These are phyloP conservation scores for Pterocles burchelli DNA, from an alignment of 2,113 vertebrate genomes.

Conservation along the genomic window DNA sequence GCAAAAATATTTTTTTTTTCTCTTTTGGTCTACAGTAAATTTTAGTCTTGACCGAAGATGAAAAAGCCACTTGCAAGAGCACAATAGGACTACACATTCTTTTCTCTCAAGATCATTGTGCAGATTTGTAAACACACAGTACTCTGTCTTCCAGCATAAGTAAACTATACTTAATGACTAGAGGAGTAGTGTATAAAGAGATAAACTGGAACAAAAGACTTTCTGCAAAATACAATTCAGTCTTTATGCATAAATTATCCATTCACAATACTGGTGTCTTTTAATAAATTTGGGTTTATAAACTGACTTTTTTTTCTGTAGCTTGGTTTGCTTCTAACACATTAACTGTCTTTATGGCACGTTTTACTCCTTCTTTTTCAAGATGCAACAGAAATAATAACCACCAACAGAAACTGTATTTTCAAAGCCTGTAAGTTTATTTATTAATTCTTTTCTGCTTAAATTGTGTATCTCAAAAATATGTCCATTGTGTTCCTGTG, in stretches of 20 bases:
- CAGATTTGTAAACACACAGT: slow-evolving; percentile 36
- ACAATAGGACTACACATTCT: slow-evolving; percentile 30
- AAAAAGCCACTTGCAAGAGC: not conserved
- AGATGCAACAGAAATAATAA: not conserved
- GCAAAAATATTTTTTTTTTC: not conserved
- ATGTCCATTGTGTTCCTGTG: not conserved
- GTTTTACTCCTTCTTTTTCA: not conserved
- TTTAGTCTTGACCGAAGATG: not conserved
- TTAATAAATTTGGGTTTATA: not conserved
- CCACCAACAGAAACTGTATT: not conserved
- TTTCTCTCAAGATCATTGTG: slow-evolving; percentile 17
- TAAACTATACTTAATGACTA: not conserved
- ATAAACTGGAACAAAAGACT: slow-evolving; percentile 23
- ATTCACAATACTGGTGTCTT: not conserved
- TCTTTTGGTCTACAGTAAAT: not conserved
- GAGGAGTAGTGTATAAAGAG: not conserved
- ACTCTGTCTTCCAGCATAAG: slow-evolving; percentile 12
- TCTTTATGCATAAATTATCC: slow-evolving; percentile 5
- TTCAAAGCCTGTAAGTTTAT: not conserved
- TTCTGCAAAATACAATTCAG: not conserved
- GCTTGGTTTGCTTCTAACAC: not conserved
- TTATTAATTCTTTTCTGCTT: not conserved
- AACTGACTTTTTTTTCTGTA: not conserved
- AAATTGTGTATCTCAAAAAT: not conserved
- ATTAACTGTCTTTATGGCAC: not conserved